Evolutionary conservation across 37 sponge, comb jelly and placozoan genomes (phyloP), one percentile per base, ranked within the genome.

Genomic region (Haliclona indistincta): DNA sequence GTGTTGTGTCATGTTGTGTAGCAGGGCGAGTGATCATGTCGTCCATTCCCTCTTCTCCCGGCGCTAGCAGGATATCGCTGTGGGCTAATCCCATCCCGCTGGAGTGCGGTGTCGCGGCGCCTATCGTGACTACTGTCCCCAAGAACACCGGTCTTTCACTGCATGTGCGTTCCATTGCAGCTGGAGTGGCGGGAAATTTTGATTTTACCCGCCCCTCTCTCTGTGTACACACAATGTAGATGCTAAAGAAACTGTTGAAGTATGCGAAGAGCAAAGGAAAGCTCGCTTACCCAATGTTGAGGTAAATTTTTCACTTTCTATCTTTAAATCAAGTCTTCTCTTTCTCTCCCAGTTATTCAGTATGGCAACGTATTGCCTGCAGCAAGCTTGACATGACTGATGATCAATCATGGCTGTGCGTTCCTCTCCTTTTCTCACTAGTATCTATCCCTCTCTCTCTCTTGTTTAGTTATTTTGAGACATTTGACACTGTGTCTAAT

Each of bases 381-480:
- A 79, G 30, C 68, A 89, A 80, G 67, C 41, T 84, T 8, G 56
- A 45, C 25, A 26, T 90, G 30, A 22, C 81, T 19, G 90, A 90
- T 6, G 86, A 90, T 15, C 66, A 73, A 1, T 71, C 90, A 20
- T 84, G 85, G 85, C 58, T 84, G 86, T 84, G 42, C 75, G 90
- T 84, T n/a, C n/a, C n/a, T n/a, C n/a, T n/a, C n/a, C n/a, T n/a
- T n/a, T n/a, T n/a, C n/a, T n/a, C n/a, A n/a, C n/a, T n/a, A n/a
- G n/a, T n/a, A n/a, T n/a, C n/a, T n/a, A 54, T 51, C 32, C 20
- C 43, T 54, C 52, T 20, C 45, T 1, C 1, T 64, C 10, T 32
- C 1, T 64, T 53, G 8, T 45, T 19, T 51, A 88, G 89, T 54
- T 88, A 71, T 38, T 88, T 88, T 68, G 89, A 88, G 38, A 82